Conservation (phyloP, 2,113 vertebrate genomes). For the Eira barbara region DNA sequence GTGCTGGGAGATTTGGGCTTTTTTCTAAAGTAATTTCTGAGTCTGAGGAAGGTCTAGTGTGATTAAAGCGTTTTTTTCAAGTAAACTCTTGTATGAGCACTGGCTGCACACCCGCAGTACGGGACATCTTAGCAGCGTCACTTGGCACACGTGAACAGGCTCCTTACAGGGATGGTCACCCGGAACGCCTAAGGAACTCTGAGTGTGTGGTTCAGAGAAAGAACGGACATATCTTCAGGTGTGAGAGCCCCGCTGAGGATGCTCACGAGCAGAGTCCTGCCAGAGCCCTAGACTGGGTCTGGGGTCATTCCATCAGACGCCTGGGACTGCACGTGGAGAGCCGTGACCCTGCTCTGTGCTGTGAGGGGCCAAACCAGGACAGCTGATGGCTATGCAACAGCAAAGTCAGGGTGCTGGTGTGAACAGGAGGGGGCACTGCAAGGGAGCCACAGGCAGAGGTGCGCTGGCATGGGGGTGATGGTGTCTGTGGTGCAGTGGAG, state of each 20-base stretch:
- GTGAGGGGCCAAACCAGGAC: not conserved
- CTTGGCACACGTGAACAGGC: not conserved
- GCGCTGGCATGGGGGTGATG: not conserved
- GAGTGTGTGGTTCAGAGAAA: not conserved
- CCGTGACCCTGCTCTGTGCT: not conserved
- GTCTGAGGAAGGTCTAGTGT: not conserved
- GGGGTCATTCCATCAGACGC: not conserved
- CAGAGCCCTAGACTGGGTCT: not conserved
- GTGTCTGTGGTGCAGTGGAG: not conserved
- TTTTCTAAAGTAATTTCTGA: not conserved
- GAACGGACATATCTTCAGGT: not conserved
- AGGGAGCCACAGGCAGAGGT: not conserved
- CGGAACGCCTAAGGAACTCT: not conserved
- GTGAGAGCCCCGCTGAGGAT: not conserved
- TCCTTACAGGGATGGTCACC: accelerated
- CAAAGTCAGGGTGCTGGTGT: not conserved
- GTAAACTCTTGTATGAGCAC: not conserved
- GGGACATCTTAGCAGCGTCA: accelerated
- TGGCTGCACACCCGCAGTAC: accelerated
- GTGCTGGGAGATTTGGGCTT: not conserved
- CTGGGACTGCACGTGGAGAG: not conserved
- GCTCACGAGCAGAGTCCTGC: not conserved
- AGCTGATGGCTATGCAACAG: not conserved
- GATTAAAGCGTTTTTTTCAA: not conserved
- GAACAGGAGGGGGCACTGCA: accelerated